Base-by-base conservation (phyloP, 2,888 invertebrate genomes). In the Diaprepes abbreviatus region DNA sequence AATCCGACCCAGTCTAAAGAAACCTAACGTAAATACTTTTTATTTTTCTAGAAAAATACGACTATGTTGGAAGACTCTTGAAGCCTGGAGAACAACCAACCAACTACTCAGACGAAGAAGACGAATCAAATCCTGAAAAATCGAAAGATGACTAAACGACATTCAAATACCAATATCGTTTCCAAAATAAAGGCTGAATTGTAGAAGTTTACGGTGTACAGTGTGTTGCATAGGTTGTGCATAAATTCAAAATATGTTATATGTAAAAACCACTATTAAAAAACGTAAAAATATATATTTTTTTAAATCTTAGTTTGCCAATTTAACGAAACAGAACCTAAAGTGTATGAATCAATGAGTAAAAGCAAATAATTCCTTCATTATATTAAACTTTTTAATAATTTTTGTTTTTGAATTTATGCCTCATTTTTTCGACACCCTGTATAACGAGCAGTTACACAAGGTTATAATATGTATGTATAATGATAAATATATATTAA, bases 51-150 rank as follows among this genome's bases (percentile, higher is more conserved):
- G 97, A 98, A 88, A 96, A 94, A 85, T 98, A 98, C 84, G 93
- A 94, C 38, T 90, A 92, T 73, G 94, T 98, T 35, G 98, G 98
- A 12, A 91, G 92, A 79, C 86, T 98, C 60, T 85, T 98, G 81
- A 95, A 93, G 81, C 96, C 96, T 0, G 97, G 96, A 9, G 97
- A 98, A 79, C 90, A 93, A 79, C 93, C 95, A 0, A 91, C 91
- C 69, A 94, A 92, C 82, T 97, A 97, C 84, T 94, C 95, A 0
- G 96, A 97, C 79, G 96, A 96, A 78, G 96, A 97, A 76, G 89
- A 89, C 78, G 83, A 92, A 84, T 79, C 77, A 79, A 59, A 85
- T 84, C 45, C 84, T 76, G 83, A 85, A 38, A 86, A 86, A 76
- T 72, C 81, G 31, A 84, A 84, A 76, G 81, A 82, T 65, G 83